Conservation (phyloP, 2,113 vertebrate genomes). For the Callopanchax toddi region DNA sequence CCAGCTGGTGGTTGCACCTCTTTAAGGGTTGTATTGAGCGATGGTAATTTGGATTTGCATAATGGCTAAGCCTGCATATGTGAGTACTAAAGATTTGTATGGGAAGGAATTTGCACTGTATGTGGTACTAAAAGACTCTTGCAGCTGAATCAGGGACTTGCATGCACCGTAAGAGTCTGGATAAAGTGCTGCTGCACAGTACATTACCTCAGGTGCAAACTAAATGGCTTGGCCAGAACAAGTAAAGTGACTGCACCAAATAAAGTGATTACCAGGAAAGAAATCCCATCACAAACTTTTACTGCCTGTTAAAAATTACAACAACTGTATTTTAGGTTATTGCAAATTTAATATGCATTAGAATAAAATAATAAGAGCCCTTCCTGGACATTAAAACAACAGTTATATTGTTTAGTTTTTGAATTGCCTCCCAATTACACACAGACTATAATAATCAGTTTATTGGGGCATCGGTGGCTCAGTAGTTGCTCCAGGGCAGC, state of each 20-base stretch:
- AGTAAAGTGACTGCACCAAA: slow-evolving; percentile 27
- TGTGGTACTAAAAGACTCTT: slow-evolving; percentile 18
- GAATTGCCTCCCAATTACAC: no score
- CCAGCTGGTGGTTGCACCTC: slow-evolving; percentile 28
- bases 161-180: slow-evolving; percentile 14
- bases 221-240: slow-evolving; percentile 14
- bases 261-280: slow-evolving; percentile 16
- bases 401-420: no score
- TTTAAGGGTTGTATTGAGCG: slow-evolving; percentile 39
- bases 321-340: no score
- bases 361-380: no score
- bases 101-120: slow-evolving; percentile 20
- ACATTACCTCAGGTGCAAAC: slow-evolving; percentile 19
- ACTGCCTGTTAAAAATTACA: slow-evolving; percentile 4
- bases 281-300: neutral
- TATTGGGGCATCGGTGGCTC: no score
- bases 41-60: slow-evolving; percentile 56
- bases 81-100: slow-evolving; percentile 36
- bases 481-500: no score
- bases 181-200: slow-evolving; percentile 42
- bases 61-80: slow-evolving; percentile 33
- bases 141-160: slow-evolving; percentile 41
- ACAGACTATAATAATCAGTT: no score
- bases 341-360: no score
- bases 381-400: no score